Evolutionary conservation across 2,888 invertebrate species (phyloP).

Genomic region (Cheilosia grossa): DNA sequence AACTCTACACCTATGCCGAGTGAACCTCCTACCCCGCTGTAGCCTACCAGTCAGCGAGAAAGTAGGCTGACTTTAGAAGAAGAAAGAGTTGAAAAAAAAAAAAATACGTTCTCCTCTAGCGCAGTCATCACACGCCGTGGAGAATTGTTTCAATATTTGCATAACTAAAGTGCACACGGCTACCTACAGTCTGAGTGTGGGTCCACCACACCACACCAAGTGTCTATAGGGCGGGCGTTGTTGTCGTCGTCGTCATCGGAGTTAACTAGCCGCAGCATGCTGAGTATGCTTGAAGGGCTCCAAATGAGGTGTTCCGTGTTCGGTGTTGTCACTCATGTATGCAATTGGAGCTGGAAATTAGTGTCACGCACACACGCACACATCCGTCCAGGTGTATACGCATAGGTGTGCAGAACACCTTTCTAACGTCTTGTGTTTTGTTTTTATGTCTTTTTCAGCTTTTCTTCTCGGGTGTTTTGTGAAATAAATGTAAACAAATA

Average conservation of each 20-base stretch:
- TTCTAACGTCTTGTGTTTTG: constrained; percentile 33
- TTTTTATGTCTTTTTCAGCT: constrained; percentile 16
- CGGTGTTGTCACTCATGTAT: constrained; percentile 74
- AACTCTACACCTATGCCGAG: constrained; percentile 55
- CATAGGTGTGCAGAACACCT: not conserved
- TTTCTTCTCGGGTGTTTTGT: constrained; percentile 21
- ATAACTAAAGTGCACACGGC: constrained; percentile 72
- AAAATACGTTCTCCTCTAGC: not conserved
- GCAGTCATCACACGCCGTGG: constrained; percentile 13
- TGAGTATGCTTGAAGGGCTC: constrained; percentile 53
- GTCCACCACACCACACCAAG: constrained; percentile 12
- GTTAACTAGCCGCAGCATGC: constrained; percentile 68
- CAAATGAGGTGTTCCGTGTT: constrained; percentile 69
- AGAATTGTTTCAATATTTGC: constrained; percentile 74
- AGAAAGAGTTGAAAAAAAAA: not conserved
- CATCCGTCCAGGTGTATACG: not conserved
- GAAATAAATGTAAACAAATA: constrained; percentile 65
- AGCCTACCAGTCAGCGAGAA: constrained; percentile 11
- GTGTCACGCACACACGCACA: constrained; percentile 54
- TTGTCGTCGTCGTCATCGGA: constrained; percentile 15
- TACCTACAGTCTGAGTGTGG: constrained; percentile 49
- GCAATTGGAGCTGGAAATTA: constrained; percentile 71
- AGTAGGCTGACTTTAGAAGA: constrained; percentile 46
- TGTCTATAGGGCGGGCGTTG: constrained; percentile 22
- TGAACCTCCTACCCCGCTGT: not conserved